These are phyloP conservation scores for Mus minutoides DNA, from an alignment of 2,797 vertebrate genomes.

Conservation along the genomic window DNA sequence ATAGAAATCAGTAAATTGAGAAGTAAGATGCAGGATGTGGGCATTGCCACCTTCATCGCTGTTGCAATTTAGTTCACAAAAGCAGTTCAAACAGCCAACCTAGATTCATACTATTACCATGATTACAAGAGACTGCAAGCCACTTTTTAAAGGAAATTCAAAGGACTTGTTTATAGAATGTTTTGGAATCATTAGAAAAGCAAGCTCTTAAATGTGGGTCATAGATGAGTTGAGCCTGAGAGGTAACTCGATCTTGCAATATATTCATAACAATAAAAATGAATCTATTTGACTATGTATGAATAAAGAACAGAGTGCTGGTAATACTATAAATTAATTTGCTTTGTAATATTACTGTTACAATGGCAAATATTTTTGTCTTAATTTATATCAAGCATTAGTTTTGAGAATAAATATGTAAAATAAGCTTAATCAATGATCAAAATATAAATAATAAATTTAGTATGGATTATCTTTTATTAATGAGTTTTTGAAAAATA, in stretches of 20 bases:
- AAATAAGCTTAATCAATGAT: constrained; percentile 52
- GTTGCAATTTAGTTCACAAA: neutral
- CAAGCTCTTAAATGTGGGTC: neutral
- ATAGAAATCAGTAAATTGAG: neutral
- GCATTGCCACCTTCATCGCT: neutral
- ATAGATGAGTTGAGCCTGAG: neutral
- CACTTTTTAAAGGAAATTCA: neutral
- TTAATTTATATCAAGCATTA: neutral
- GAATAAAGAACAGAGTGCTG: neutral
- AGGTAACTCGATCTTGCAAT: neutral
- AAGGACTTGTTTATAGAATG: neutral
- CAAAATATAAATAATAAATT: constrained; percentile 52
- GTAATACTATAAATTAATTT: constrained; percentile 10
- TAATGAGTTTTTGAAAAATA: constrained; percentile 67
- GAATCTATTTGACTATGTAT: neutral
- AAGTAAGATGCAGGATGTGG: neutral
- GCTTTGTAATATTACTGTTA: constrained; percentile 22
- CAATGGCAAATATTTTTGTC: constrained; percentile 50
- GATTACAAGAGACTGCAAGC: neutral
- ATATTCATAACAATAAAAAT: neutral
- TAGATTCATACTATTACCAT: neutral
- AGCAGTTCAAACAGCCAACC: neutral
- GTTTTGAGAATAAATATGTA: constrained; percentile 57
- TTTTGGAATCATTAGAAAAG: neutral
- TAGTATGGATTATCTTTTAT: constrained; percentile 62